Evolutionary conservation across 92 coral and sea anemone species (phyloP).

Genomic region (Parazoanthus darwini): DNA sequence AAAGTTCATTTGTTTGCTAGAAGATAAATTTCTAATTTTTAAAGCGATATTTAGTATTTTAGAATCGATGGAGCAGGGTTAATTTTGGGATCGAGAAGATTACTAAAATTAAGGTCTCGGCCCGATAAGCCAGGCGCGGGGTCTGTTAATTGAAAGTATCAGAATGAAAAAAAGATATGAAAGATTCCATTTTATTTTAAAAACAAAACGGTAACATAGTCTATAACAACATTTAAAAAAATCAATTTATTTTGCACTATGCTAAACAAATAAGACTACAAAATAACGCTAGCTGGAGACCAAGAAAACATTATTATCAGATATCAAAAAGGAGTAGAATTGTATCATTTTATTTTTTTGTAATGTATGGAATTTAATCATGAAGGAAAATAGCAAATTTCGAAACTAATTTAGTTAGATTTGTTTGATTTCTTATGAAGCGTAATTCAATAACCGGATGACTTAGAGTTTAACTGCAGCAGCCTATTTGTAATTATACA

Average conservation of each 20-base stretch:
- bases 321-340: constrained; percentile 45
- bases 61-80: constrained; percentile 37
- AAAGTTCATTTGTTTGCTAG: constrained; percentile 71
- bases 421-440: constrained; percentile 68
- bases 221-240: constrained; percentile 64
- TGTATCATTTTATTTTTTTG: constrained; percentile 44
- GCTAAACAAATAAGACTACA: constrained; percentile 68
- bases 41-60: constrained; percentile 59
- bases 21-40: constrained; percentile 61
- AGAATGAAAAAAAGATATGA: background rate
- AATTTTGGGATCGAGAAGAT: constrained; percentile 25
- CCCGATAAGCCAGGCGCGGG: background rate
- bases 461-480: constrained; percentile 39
- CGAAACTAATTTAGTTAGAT: constrained; percentile 53
- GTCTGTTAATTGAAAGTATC: constrained; percentile 31
- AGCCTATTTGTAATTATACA: constrained; percentile 73
- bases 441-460: constrained; percentile 76
- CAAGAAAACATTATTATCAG: constrained; percentile 61
- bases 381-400: constrained; percentile 48
- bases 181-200: constrained; percentile 26
- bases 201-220: constrained; percentile 43
- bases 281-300: constrained; percentile 56
- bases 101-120: constrained; percentile 1
- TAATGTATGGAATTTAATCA: constrained; percentile 62
- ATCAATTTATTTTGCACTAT: constrained; percentile 64